Conservation (phyloP, 2,113 vertebrate species). For the Rissa tridactyla region DNA sequence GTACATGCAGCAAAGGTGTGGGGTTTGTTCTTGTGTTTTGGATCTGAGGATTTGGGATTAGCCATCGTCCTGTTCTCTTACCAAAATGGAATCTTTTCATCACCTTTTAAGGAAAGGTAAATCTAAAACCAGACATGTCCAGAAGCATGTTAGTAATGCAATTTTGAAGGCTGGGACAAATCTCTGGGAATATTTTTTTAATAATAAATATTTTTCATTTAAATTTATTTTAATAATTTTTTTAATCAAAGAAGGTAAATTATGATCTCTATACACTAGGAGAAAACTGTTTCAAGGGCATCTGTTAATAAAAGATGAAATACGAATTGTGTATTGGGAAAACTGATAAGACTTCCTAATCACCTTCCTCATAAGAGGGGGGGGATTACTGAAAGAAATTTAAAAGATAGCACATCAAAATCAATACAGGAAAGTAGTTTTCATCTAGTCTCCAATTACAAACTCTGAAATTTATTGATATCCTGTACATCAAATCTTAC, state of each 20-base stretch:
- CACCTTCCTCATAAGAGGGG: background rate
- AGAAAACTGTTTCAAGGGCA: background rate
- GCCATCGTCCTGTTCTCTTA: background rate
- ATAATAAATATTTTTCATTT: no score
- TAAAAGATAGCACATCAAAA: background rate
- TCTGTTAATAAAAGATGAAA: background rate
- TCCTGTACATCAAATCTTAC: background rate
- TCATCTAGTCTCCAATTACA: background rate
- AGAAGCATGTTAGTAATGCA: background rate
- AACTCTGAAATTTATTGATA: background rate
- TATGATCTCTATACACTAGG: background rate
- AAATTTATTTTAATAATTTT: background rate
- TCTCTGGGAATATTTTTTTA: background rate
- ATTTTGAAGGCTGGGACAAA: background rate
- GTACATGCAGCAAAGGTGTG: background rate
- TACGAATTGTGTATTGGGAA: background rate
- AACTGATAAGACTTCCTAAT: background rate
- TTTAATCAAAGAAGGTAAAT: background rate
- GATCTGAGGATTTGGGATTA: background rate
- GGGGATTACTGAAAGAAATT: background rate
- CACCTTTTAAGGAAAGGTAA: background rate
- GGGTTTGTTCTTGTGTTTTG: background rate
- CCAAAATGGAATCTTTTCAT: background rate
- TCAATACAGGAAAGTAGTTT: background rate
- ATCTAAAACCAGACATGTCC: background rate